Evolutionary conservation across 2,888 invertebrate genomes (phyloP).

Genomic region (Crocallis elinguaria): DNA sequence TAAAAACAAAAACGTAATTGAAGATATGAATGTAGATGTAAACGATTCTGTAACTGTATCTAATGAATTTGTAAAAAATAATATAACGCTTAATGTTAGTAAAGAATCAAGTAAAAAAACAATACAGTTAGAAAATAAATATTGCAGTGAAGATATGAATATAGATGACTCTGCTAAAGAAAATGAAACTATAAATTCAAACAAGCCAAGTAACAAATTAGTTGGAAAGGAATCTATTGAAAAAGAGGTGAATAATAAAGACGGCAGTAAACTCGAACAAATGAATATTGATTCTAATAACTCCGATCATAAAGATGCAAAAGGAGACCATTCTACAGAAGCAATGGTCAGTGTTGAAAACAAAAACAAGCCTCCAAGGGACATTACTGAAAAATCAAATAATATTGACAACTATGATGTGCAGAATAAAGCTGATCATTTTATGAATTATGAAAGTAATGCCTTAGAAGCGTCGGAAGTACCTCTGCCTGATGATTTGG

Average conservation of each 20-base stretch:
- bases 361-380: not conserved
- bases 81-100: not conserved
- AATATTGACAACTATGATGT: conserved; percentile 32
- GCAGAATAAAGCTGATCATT: conserved; percentile 35
- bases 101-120: not conserved
- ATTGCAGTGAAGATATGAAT: not conserved
- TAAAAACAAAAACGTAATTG: not conserved
- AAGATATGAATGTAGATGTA: conserved; percentile 22
- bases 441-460: conserved; percentile 30
- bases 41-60: conserved; percentile 10
- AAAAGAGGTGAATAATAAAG: not conserved
- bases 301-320: not conserved
- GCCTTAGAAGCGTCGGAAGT: conserved; percentile 43
- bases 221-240: not conserved
- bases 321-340: not conserved
- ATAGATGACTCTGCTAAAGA: not conserved
- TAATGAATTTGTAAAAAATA: not conserved
- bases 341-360: not conserved
- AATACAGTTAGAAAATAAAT: not conserved
- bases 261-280: not conserved
- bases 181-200: not conserved
- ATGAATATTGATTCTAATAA: conserved; percentile 6
- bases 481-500: conserved; percentile 49
- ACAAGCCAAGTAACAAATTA: not conserved
- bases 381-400: not conserved